Conservation (phyloP, 2,888 invertebrate genomes). For the Philonicus albiceps region DNA sequence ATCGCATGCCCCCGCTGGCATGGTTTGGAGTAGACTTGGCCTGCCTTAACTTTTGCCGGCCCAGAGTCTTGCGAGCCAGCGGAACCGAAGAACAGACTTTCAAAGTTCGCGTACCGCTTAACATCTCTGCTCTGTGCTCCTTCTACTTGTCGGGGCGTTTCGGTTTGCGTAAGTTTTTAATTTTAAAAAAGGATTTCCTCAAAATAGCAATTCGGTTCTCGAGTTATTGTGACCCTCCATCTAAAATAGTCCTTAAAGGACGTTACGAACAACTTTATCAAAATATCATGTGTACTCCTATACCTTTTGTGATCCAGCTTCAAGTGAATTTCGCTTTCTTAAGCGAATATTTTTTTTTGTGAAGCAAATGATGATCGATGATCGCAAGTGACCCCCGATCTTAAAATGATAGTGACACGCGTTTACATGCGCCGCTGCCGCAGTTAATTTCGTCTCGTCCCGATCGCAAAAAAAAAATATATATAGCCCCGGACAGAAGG, state of each 20-base stretch:
- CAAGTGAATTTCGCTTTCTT: background rate
- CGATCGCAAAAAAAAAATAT: background rate
- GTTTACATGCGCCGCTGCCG: conserved; percentile 1
- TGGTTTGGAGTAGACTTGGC: conserved; percentile 28
- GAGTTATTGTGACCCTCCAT: background rate
- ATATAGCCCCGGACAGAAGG: background rate
- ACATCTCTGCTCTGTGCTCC: conserved; percentile 3
- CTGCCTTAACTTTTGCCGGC: conserved; percentile 39
- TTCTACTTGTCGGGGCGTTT: background rate
- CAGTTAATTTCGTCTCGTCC: background rate
- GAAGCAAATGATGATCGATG: conserved; percentile 28
- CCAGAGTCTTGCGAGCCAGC: conserved; percentile 35
- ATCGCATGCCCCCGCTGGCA: conserved; percentile 23
- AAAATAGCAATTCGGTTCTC: background rate
- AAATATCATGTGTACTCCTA: background rate
- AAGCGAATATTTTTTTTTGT: background rate
- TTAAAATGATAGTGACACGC: conserved; percentile 24
- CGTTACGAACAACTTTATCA: background rate
- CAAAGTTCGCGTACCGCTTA: conserved; percentile 15
- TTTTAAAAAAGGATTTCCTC: background rate
- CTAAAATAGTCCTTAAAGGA: background rate
- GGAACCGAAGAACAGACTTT: conserved; percentile 33
- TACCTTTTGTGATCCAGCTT: background rate
- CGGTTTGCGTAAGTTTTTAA: conserved; percentile 13
- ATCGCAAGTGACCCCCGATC: background rate